Evolutionary conservation across 2,797 vertebrate genomes (phyloP).

Genomic region (Pterois miles): DNA sequence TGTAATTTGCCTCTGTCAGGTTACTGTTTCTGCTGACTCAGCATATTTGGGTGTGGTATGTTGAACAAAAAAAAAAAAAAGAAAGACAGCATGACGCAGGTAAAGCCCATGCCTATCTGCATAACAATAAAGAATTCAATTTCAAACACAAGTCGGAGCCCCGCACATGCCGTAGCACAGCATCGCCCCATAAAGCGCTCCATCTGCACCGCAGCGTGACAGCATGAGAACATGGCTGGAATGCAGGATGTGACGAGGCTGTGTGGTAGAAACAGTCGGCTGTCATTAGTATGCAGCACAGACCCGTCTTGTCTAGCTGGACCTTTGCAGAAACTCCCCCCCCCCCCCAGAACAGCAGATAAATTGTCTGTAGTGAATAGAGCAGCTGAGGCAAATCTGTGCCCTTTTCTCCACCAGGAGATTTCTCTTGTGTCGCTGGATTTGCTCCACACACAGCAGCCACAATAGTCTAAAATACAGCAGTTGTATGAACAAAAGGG

Average conservation of each 20-base stretch:
- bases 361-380: slow-evolving; percentile 66
- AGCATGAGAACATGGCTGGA: slow-evolving; percentile 66
- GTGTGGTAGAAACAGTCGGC: slow-evolving; percentile 47
- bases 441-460: slow-evolving; percentile 21
- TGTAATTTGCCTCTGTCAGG: slow-evolving; percentile 23
- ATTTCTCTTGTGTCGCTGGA: slow-evolving; percentile 34
- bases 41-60: background rate
- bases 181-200: slow-evolving; percentile 36
- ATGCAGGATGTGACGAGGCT: slow-evolving; percentile 70
- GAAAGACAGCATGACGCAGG: background rate
- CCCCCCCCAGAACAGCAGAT: slow-evolving; percentile 59
- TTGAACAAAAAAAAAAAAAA: background rate
- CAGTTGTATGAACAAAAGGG: slow-evolving; percentile 24
- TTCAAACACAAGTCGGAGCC: slow-evolving; percentile 42
- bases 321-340: slow-evolving; percentile 67
- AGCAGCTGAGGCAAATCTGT: slow-evolving; percentile 68
- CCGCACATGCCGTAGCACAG: slow-evolving; percentile 6
- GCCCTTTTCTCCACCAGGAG: slow-evolving; percentile 42
- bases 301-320: slow-evolving; percentile 65
- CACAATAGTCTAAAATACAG: slow-evolving; percentile 14
- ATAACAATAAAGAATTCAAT: slow-evolving; percentile 46
- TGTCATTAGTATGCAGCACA: slow-evolving; percentile 76
- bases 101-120: slow-evolving; percentile 14
- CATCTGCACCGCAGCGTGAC: slow-evolving; percentile 64
- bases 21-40: slow-evolving; percentile 44